These are phyloP conservation scores for Scaptomyza graminum DNA, from an alignment of 1,140 invertebrate genomes.

Conservation along the genomic window DNA sequence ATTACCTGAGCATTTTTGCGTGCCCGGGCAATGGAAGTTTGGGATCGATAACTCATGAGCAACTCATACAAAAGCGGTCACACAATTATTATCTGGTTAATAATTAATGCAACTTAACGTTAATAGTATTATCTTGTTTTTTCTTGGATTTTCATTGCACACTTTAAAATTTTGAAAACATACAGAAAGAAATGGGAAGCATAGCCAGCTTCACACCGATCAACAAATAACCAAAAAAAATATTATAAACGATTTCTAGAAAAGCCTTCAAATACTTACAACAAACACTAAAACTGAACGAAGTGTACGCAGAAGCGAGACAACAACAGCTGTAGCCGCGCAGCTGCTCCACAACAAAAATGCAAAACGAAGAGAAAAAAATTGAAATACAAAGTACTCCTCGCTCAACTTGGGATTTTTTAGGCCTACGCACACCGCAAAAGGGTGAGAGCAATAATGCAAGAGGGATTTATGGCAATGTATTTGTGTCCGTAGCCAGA, in stretches of 20 bases:
- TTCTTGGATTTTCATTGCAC: constrained; percentile 69
- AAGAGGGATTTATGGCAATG: constrained; percentile 15
- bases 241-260: background rate
- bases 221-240: constrained; percentile 12
- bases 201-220: constrained; percentile 29
- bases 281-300: constrained; percentile 11
- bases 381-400: constrained; percentile 58
- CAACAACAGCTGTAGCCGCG: constrained; percentile 67
- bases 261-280: constrained; percentile 2
- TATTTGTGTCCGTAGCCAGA: constrained; percentile 12
- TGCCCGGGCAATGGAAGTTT: constrained; percentile 51
- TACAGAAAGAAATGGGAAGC: constrained; percentile 41
- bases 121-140: constrained; percentile 49
- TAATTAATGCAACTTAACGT: constrained; percentile 48
- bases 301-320: constrained; percentile 66
- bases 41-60: constrained; percentile 59
- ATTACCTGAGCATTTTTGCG: constrained; percentile 52
- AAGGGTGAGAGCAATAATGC: constrained; percentile 35
- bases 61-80: constrained; percentile 35
- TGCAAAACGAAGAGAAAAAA: constrained; percentile 46
- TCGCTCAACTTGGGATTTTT: constrained; percentile 35
- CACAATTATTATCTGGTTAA: constrained; percentile 35
- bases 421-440: constrained; percentile 23
- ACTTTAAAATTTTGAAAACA: constrained; percentile 67
- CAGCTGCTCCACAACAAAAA: constrained; percentile 67